Conservation (phyloP, 1,140 invertebrate species). For the Apis laboriosa region DNA sequence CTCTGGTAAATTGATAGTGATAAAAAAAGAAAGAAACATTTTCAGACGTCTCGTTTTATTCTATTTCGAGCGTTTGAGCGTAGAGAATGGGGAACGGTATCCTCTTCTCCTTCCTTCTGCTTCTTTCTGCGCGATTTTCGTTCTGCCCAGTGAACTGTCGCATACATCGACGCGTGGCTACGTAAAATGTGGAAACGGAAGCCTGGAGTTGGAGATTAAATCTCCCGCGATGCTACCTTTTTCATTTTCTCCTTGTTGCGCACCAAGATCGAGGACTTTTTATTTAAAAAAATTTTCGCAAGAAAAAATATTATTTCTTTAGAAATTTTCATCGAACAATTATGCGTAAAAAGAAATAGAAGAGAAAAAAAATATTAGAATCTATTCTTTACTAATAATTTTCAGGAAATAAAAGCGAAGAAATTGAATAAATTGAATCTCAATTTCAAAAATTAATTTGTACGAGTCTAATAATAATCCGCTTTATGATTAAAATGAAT, state of each 20-base stretch:
- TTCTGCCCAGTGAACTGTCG: conserved; percentile 42
- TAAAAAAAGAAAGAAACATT: neutral
- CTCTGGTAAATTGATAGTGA: neutral
- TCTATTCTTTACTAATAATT: no score
- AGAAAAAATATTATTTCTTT: rapidly evolving
- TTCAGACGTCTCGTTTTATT: neutral
- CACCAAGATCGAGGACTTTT: neutral
- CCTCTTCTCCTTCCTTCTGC: conserved; percentile 8
- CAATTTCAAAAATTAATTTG: no score
- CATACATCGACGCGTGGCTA: conserved; percentile 19
- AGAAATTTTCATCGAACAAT: neutral
- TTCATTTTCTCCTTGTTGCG: neutral
- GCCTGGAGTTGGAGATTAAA: neutral
- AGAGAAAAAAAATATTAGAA: no score
- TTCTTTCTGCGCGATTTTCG: conserved; percentile 31
- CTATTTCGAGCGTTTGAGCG: neutral
- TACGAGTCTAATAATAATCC: no score
- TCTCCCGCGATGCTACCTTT: neutral
- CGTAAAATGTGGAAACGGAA: conserved; percentile 13
- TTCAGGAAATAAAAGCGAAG: no score
- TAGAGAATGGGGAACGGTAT: conserved; percentile 3
- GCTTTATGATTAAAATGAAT: no score
- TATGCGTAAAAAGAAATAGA: no score
- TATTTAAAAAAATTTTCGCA: neutral
- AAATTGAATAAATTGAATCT: no score